Base-by-base conservation (phyloP, 2,113 vertebrate species). In the Nesogale talazaci region DNA sequence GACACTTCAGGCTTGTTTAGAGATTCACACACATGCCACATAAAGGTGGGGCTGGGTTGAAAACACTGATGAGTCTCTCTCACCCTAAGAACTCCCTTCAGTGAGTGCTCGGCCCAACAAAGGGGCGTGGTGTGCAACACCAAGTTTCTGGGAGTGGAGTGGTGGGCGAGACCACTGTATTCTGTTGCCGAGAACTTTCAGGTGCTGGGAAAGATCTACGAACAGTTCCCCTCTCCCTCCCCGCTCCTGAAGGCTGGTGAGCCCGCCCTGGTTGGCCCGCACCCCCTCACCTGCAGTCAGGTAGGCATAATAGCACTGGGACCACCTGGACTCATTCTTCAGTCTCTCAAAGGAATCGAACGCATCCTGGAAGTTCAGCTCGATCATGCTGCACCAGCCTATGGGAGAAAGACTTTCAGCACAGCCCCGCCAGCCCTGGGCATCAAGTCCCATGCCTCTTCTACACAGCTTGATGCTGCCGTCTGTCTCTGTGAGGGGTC, bases 371-470 rank as follows among this genome's bases (percentile, higher is more conserved):
- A 99, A 99, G 95, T 99, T 99, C 98, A 99, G 98, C 97, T 99
- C 99, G 78, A 99, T 99, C 99, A 99, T 99, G 98, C 99, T 99
- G 95, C 99, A 99, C 99, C 99, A 99, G 57, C 99, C 99, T 99
- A 94, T n/a, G 97, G 96, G 22, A 29, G 93, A 94, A 85, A 70
- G 0, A 52, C 2, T 67, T 56, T 95, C 52, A 90, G 78, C 6
- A 61, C 17, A 77, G 1, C 1, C 36, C 75, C 76, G 69, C 29
- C 11, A 86, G 29, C 0, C 86, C 11, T 1, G 0, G 31, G 81
- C 12, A 65, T 82, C 3, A 4, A 0, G 0, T 4, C 20, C 63
- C 16, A 8, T 9, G 19, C 40, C 3, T 29, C 25, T 56, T 56
- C 56, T 9, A 59, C 11, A 5, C 3, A 38, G 11, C 31, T 88